Evolutionary conservation across 1,140 invertebrate genomes (phyloP).

Genomic region (Drosophila kurseongensis): DNA sequence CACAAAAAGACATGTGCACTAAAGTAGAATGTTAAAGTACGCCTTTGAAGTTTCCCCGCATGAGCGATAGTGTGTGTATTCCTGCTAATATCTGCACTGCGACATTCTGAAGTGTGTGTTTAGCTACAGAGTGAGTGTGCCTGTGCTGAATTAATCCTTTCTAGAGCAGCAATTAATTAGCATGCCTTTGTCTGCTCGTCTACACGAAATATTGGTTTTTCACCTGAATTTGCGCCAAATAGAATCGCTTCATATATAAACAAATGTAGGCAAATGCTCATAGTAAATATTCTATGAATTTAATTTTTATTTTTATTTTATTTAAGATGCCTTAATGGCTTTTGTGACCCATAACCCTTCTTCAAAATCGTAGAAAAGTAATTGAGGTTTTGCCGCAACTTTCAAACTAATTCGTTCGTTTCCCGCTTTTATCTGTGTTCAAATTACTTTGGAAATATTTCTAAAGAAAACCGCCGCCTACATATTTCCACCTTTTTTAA

Average conservation of each 20-base stretch:
- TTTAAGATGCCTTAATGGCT: no score
- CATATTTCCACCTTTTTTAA: constrained; percentile 41
- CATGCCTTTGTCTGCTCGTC: constrained; percentile 21
- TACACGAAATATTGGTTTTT: not conserved
- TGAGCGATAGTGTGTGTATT: constrained; percentile 3
- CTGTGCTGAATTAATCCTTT: constrained; percentile 19
- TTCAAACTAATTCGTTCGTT: constrained; percentile 21
- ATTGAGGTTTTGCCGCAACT: constrained; percentile 4
- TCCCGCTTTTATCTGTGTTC: no score
- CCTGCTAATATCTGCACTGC: constrained; percentile 62
- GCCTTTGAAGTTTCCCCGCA: not conserved
- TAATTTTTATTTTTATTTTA: not conserved
- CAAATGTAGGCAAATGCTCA: not conserved
- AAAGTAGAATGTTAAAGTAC: constrained; percentile 22
- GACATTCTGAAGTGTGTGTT: constrained; percentile 51
- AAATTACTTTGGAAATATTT: constrained; percentile 26
- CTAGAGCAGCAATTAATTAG: constrained; percentile 33
- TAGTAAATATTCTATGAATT: not conserved
- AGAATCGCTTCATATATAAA: not conserved
- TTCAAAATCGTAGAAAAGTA: not conserved
- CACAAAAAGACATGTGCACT: constrained; percentile 38
- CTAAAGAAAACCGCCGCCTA: constrained; percentile 27
- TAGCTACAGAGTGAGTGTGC: constrained; percentile 2
- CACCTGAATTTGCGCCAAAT: not conserved
- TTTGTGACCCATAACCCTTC: no score